Evolutionary conservation across 2,113 vertebrate species (phyloP).

Genomic region (Eurypyga helias): DNA sequence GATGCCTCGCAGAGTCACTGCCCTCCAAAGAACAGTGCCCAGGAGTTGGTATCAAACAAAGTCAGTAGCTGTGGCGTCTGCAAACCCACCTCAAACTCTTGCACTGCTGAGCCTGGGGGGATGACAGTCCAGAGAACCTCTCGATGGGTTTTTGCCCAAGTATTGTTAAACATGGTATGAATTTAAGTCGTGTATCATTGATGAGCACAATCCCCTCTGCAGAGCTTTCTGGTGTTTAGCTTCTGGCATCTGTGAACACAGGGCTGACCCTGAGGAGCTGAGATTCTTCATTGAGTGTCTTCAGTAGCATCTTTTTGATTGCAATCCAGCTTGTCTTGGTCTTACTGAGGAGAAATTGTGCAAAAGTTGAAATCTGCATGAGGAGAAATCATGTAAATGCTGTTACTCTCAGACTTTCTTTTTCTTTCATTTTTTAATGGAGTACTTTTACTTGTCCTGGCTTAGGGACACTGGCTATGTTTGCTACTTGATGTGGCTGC

Average conservation of each 20-base stretch:
- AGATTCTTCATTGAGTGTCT: not conserved
- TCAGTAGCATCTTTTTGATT: not conserved
- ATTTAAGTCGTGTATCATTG: not conserved
- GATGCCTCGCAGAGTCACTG: not conserved
- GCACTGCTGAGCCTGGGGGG: not conserved
- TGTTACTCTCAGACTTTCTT: not conserved
- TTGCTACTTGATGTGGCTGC: not conserved
- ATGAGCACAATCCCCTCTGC: not conserved
- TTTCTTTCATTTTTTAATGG: not conserved
- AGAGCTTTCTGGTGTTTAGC: not conserved
- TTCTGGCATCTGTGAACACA: not conserved
- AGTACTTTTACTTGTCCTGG: not conserved
- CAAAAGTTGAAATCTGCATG: not conserved
- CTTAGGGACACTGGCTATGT: not conserved
- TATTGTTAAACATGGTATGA: not conserved
- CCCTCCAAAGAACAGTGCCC: not conserved
- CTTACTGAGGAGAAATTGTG: not conserved
- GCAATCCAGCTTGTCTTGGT: not conserved
- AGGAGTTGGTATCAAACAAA: not conserved
- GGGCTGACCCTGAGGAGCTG: not conserved
- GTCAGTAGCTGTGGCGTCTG: not conserved
- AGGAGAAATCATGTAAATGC: not conserved
- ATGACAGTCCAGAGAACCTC: not conserved
- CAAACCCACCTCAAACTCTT: not conserved
- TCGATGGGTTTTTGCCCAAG: accelerated